Evolutionary conservation across 2,797 vertebrate genomes (phyloP), one percentile per base, ranked within the genome.

Genomic region (Toxotes lorentzi): DNA sequence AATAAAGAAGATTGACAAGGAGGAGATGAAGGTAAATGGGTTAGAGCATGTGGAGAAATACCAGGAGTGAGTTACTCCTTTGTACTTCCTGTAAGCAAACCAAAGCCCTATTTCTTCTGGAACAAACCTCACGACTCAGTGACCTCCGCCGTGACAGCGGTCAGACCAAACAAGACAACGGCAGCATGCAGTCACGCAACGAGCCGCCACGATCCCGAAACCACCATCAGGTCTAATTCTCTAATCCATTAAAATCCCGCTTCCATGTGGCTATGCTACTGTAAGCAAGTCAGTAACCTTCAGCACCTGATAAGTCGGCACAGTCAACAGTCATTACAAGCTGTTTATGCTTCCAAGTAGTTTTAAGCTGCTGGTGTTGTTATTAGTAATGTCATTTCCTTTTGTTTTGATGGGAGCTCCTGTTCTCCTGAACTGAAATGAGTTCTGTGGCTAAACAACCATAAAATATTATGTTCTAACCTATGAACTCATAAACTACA

Each of bases 211-310:
- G 9, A 41, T 4, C 19, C 45, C 14, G 57, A 77, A 30, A 51
- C 45, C 21, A 1, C 56, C 47, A 34, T 64, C 74, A 58, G 48
- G 34, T 83, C 77, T 81, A 84, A 89, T 83, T 84, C 84, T 34
- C 48, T 89, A 88, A 90, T 88, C 87, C 85, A 76, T 63, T 81
- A 60, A 79, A 90, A 81, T 66, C 81, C 81, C 30, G 65, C 72
- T 64, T 76, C 58, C 41, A 27, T 24, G 54, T 30, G 6, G 73
- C 76, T 84, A 38, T 83, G 63, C 75, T 64, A 69, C 51, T 17
- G 12, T 53, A 60, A 75, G 38, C 70, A 60, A 79, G 63, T 70
- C 70, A 51, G 76, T 71, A 72, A 87, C 81, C 68, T 72, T 66
- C 73, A 70, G 76, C 59, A 60, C 60, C 85, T 72, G 76, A 67